A percentile compares a stretch with the other conserved stretches of the same genome.
Evolutionary conservation across 2,113 vertebrate genomes (phyloP).

Genomic region (Hystrix brachyura): DNA sequence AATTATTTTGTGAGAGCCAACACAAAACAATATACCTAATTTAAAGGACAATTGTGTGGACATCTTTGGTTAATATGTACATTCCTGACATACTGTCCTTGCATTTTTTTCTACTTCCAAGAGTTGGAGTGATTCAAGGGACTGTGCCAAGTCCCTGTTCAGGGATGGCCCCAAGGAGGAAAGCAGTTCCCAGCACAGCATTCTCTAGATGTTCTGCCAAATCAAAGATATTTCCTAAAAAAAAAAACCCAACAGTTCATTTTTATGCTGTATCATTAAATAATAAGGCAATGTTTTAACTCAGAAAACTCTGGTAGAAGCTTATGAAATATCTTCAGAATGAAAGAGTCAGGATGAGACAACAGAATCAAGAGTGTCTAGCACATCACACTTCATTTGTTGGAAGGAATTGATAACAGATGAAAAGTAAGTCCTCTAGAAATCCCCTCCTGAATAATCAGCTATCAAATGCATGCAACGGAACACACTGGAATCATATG

Average conservation of each 20-base stretch:
- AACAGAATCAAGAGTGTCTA: neutral
- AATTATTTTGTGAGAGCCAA: constrained; percentile 19
- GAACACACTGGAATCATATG: neutral
- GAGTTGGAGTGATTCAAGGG: neutral
- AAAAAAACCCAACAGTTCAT: neutral
- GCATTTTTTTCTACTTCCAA: neutral
- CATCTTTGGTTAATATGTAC: constrained; percentile 25
- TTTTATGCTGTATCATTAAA: neutral
- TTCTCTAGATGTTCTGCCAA: neutral
- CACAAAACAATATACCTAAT: neutral
- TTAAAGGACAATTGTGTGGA: constrained; percentile 10
- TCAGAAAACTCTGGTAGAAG: constrained; percentile 16
- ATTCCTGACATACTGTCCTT: constrained; percentile 12
- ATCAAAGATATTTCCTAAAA: constrained; percentile 12
- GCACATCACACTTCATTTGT: neutral
- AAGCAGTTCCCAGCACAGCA: neutral
- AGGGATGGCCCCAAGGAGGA: neutral
- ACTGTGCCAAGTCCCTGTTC: neutral
- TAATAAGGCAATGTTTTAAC: neutral
- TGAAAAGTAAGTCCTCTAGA: constrained; percentile 36
- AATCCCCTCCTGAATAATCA: neutral
- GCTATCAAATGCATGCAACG: constrained; percentile 19
- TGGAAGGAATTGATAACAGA: constrained; percentile 54
- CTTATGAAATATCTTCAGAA: constrained; percentile 38
- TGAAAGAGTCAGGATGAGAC: constrained; percentile 24